Base-by-base conservation (phyloP, 2,888 invertebrate genomes). In the Tethea ocularis region DNA sequence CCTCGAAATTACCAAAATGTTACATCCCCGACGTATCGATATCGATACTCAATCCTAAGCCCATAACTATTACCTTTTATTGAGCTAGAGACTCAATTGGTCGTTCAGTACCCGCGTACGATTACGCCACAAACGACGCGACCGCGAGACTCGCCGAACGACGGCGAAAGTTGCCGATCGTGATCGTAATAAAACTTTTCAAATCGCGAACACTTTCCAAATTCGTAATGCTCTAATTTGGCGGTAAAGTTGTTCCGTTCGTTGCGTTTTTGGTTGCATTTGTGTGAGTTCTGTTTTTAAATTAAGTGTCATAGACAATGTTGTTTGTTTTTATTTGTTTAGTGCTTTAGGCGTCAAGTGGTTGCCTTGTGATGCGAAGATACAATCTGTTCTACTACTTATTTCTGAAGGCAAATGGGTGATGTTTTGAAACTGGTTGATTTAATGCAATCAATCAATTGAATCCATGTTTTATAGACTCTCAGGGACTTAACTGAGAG, bases 161-260 rank as follows among this genome's bases (percentile, higher is more conserved):
- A 46, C n/a, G 20, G 62, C 74, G 76, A 69, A 74, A 71, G 67
- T 70, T 63, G 59, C 59, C 69, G 20, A 46, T 20, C 46, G 46
- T 10, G 20, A 46, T 46, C 63, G 58, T 58, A 64, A 64, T 74
- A 66, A 51, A 46, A 46, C 46, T 46, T 20, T 41, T 56, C 54
- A 61, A 56, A 52, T 13, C 51, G 63, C 72, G 68, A 64, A 64
- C 63, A 62, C 75, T 75, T 75, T 77, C 77, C 60, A 75, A 75
- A 77, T 59, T 63, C 64, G 58, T 67, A 70, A 68, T 73, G 69
- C 61, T 69, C 63, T 67, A 53, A 65, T 70, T 68, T 62, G 53
- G 51, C 60, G 64, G 61, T 65, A 67, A 46, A 20, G 10, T 64
- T 59, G 22, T 38, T 51, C 29, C 41, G 56, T 62, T 53, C n/a